Base-by-base conservation (phyloP, 92 coral and sea anemone genomes). In the Epizoanthus scotinus region DNA sequence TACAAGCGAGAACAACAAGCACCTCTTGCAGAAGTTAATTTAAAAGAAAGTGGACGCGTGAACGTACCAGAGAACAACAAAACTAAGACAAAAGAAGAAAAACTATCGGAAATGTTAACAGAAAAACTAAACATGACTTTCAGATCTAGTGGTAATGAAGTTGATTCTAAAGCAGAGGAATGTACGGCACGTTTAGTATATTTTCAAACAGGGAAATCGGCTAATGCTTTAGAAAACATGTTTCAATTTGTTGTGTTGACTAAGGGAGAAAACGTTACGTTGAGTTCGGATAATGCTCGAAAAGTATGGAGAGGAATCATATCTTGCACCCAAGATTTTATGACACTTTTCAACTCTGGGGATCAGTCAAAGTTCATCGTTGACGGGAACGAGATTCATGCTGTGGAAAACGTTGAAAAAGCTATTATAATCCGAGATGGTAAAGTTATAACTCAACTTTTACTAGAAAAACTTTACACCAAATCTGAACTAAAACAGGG, bases 201-300 rank as follows among this genome's bases (percentile, higher is more conserved):
- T 53, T 71, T 27, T 71, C 77, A 71, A 27, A 71, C 42, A 50
- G 62, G 77, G 49, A 38, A 38, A 8, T 50, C 77, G 3, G 77
- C 27, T 53, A 71, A 71, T 26, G 12, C 38, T 21, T 70, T 70
- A 26, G 77, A 70, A 27, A 70, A 70, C 36, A 50, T 49, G 77
- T 70, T 70, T 70, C 77, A 22, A 60, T 70, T 70, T 44, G 59
- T 70, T 50, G 77, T 70, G 22, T 3, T 70, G 27, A 14, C 20
- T 24, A 70, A 47, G 28, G 77, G 77, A 9, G 77, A 70, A 70
- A 49, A 70, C n/a, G 22, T 13, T 8, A 2, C 20, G 12, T 50
- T 70, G 38, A 44, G 12, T 15, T 17, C 24, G 12, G 10, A 47
- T 0, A 10, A 21, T 29, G 52, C 34, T 21, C 15, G 36, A 70